A percentile compares a stretch with the other conserved stretches of the same genome.
phyloP scores from a whole-genome alignment of 2,113 vertebrate species.

The Bujurquina vittata region DNA sequence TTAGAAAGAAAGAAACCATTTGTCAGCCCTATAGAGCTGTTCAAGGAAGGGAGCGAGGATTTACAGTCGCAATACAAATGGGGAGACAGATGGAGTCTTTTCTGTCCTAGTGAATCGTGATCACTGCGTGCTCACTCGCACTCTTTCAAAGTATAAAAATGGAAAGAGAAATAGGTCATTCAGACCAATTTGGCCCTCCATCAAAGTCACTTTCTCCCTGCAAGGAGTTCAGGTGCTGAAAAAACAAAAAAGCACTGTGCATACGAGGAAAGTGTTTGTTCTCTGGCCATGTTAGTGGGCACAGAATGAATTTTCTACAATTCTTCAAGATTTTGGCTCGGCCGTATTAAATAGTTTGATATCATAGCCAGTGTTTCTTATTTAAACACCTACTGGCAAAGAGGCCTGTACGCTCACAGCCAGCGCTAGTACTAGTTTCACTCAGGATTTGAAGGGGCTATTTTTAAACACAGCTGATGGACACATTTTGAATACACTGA shows the following conservation, averaged over 20 bases:
- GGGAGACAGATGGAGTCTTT: constrained; percentile 26
- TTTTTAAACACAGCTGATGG: constrained; percentile 12
- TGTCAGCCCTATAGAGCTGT: background rate
- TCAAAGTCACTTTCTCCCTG: constrained; percentile 3
- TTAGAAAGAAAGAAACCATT: constrained; percentile 3
- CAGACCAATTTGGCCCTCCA: background rate
- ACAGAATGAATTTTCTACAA: background rate
- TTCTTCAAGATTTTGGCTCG: constrained; percentile 7
- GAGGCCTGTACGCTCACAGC: background rate
- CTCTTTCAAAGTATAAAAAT: background rate
- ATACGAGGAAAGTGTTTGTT: constrained; percentile 8
- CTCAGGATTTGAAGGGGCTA: background rate
- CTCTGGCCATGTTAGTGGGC: background rate
- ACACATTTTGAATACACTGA: background rate
- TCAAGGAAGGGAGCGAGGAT: background rate
- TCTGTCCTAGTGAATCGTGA: constrained; percentile 29
- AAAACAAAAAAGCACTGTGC: background rate
- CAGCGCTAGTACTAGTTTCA: constrained; percentile 5
- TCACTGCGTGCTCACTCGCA: background rate
- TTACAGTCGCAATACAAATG: constrained; percentile 20
- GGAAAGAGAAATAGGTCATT: background rate
- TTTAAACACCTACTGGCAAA: constrained; percentile 5
- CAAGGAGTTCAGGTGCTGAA: background rate
- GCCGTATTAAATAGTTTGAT: background rate
- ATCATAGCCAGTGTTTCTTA: background rate